phyloP scores from a whole-genome alignment of 1,140 invertebrate genomes.

The Trigoniulus corallinus region DNA sequence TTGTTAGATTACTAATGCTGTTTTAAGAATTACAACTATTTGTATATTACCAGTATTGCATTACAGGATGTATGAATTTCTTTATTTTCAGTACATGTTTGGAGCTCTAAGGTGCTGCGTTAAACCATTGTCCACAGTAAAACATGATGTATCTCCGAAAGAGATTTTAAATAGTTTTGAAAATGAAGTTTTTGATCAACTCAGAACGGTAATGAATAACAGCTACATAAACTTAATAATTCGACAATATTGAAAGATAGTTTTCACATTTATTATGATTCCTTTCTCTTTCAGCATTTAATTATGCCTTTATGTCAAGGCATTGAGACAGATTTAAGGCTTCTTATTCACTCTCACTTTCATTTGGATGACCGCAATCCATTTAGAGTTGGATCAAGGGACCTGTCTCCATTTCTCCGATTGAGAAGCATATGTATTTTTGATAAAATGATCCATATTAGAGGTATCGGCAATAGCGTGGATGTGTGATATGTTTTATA shows the following conservation, averaged over 20 bases:
- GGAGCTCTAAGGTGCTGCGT: slow-evolving; percentile 43
- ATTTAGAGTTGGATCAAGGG: slow-evolving; percentile 38
- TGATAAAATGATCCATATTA: slow-evolving; percentile 29
- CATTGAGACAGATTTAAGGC: slow-evolving; percentile 75
- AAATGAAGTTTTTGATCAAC: slow-evolving; percentile 23
- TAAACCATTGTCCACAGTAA: slow-evolving; percentile 20
- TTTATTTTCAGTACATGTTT: slow-evolving; percentile 45
- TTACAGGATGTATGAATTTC: too few relatives aligned
- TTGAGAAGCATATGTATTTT: slow-evolving; percentile 32
- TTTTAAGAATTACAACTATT: too few relatives aligned
- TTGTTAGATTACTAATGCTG: background rate
- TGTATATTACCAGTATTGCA: too few relatives aligned
- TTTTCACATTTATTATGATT: slow-evolving; percentile 6
- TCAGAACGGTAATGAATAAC: slow-evolving; percentile 29
- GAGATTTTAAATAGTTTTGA: slow-evolving; percentile 25
- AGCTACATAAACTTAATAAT: too few relatives aligned
- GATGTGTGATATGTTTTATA: background rate
- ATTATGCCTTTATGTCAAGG: slow-evolving; percentile 60
- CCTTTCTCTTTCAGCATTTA: slow-evolving; percentile 25
- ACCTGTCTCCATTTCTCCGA: slow-evolving; percentile 35
- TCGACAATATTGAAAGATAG: background rate
- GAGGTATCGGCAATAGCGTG: slow-evolving; percentile 16
- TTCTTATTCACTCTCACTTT: slow-evolving; percentile 79
- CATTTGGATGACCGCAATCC: slow-evolving; percentile 63
- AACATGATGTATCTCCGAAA: slow-evolving; percentile 22